Evolutionary conservation across 2,888 invertebrate species (phyloP).

Genomic region (Scaptomyza reducta): DNA sequence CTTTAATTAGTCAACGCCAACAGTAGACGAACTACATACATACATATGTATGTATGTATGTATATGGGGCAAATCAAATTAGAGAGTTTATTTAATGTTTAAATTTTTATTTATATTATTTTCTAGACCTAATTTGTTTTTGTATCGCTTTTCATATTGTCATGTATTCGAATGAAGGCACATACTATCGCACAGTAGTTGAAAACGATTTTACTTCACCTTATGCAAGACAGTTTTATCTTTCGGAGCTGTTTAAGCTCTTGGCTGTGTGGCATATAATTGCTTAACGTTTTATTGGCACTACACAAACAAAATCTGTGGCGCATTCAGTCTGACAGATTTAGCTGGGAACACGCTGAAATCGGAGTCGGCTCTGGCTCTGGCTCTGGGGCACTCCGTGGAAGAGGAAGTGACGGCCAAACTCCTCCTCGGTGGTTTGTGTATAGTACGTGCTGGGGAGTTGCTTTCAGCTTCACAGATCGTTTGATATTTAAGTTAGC

Average conservation of each 20-base stretch:
- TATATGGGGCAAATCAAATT: slow-evolving; percentile 10
- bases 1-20: slow-evolving; percentile 43
- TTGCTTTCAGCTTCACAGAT: slow-evolving; percentile 70
- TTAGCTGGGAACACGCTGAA: slow-evolving; percentile 32
- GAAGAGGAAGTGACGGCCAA: not conserved
- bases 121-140: too few species aligned
- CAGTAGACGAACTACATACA: slow-evolving; percentile 1
- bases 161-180: too few species aligned
- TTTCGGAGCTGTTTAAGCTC: not conserved
- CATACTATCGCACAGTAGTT: not conserved
- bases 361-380: slow-evolving; percentile 39
- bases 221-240: not conserved
- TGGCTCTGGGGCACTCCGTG: not conserved
- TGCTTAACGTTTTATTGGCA: slow-evolving; percentile 60
- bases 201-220: slow-evolving; percentile 1
- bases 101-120: too few species aligned
- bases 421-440: slow-evolving; percentile 12
- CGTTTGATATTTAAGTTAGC: slow-evolving; percentile 65
- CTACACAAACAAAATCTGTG: slow-evolving; percentile 41
- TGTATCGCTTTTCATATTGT: too few species aligned
- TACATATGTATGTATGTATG: not conserved
- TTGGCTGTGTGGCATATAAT: slow-evolving; percentile 47
- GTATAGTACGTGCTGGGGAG: slow-evolving; percentile 67
- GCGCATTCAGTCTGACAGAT: slow-evolving; percentile 29
- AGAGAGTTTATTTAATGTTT: not conserved